Conservation (phyloP, 2,113 vertebrate genomes). For the Rhabdomys dilectus region DNA sequence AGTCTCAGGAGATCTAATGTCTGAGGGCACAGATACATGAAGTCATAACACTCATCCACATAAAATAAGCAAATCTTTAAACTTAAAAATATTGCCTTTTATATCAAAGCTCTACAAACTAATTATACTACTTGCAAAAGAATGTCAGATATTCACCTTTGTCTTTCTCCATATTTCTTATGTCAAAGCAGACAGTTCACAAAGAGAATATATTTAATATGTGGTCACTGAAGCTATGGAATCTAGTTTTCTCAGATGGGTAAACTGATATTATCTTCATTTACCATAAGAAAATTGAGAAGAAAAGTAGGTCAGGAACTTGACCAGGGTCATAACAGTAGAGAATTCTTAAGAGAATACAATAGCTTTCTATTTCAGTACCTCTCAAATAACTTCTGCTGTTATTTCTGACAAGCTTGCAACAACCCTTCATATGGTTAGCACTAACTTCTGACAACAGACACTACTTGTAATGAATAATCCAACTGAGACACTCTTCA, state of each 20-base stretch:
- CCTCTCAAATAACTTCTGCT: neutral
- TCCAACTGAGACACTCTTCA: slow-evolving; percentile 46
- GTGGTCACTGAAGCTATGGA: neutral
- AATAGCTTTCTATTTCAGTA: neutral
- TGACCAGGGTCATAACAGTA: slow-evolving; percentile 35
- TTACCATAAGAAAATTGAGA: slow-evolving; percentile 43
- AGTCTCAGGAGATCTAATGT: neutral
- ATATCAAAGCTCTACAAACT: neutral
- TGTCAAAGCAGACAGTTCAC: slow-evolving; percentile 19
- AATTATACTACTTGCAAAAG: neutral
- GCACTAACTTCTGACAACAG: slow-evolving; percentile 44
- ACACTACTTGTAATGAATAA: slow-evolving; percentile 63
- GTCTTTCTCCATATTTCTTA: neutral
- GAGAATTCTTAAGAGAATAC: neutral
- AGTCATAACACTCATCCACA: neutral
- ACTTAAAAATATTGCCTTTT: neutral
- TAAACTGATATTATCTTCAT: neutral
- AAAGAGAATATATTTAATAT: neutral
- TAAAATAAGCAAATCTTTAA: neutral
- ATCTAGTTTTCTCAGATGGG: slow-evolving; percentile 11
- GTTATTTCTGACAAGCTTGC: slow-evolving; percentile 53
- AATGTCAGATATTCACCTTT: neutral
- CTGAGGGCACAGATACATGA: neutral
- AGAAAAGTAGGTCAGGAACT: slow-evolving; percentile 13
- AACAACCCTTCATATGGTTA: neutral